Evolutionary conservation across 2,113 vertebrate genomes (phyloP), one percentile per base, ranked within the genome.

Genomic region (Desmodus rotundus): DNA sequence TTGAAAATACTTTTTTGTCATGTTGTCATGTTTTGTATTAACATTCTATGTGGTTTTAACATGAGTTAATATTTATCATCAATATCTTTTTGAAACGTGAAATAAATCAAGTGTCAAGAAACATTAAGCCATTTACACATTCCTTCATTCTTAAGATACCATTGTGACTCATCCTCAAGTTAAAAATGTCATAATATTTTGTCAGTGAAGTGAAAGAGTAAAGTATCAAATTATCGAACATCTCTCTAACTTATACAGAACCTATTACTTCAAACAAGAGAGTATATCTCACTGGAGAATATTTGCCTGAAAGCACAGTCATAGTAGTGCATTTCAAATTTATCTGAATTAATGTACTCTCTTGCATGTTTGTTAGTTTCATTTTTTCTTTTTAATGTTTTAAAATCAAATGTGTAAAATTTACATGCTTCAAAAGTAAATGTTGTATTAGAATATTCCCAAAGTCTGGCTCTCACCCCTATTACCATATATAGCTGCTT

Each of bases 161-260:
- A 63, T 63, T 2, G 15, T 7, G 11, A 17, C 20, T 88, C 50
- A 73, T 52, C 20, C 20, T 80, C 4, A 61, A 87, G 41, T 50
- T 61, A 81, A 65, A 61, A 93, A 52, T 22, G 47, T 92, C n/a
- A 41, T n/a, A 81, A n/a, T 73, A 93, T 87, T 93, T 78, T 87
- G 43, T 26, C 63, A 70, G 12, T 31, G 13, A 80, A 80, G 61
- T 78, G 38, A 61, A 61, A 93, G 31, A 80, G 8, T 81, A 20
- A 80, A 26, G 41, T 72, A 41, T 80, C 41, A 87, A 47, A 47
- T 81, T 87, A 38, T 19, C 33, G 41, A 22, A 28, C 4, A 41
- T 26, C 61, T 50, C 5, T 41, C 13, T 80, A 72, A 41, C 4
- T 47, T 91, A 45, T 17, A 78, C 1, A 24, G 3, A 24, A 47